phyloP scores from a whole-genome alignment of 2,888 invertebrate genomes.

The Mechanitis messenoides region DNA sequence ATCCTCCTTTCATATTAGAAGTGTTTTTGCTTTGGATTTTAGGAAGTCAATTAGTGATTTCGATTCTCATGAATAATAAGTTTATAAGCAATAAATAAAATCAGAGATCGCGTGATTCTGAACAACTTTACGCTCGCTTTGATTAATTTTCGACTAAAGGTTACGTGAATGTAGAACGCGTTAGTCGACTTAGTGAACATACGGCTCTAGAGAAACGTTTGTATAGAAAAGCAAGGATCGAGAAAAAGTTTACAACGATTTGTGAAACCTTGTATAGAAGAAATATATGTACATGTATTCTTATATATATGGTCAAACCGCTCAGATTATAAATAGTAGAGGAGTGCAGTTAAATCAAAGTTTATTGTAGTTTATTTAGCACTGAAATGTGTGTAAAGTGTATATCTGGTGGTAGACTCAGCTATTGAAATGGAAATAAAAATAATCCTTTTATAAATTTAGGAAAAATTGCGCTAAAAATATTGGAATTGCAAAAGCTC shows the following conservation, averaged over 20 bases:
- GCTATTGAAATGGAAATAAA: conserved; percentile 5
- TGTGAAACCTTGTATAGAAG: too few species aligned
- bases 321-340: too few species aligned
- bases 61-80: conserved; percentile 26
- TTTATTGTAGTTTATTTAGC: too few species aligned
- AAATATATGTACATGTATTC: too few species aligned
- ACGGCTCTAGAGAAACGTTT: neutral
- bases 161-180: conserved; percentile 38
- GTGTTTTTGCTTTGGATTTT: neutral
- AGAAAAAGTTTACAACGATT: too few species aligned
- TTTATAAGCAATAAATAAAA: conserved; percentile 31
- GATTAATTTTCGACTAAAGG: conserved; percentile 41
- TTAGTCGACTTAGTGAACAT: conserved; percentile 19
- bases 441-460: conserved; percentile 5
- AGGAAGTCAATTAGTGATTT: conserved; percentile 17
- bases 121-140: conserved; percentile 39
- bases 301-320: too few species aligned
- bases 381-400: neutral
- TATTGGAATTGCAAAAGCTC: conserved; percentile 1
- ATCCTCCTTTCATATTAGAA: neutral
- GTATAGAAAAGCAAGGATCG: too few species aligned
- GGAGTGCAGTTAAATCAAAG: too few species aligned
- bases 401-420: neutral
- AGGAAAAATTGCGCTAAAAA: neutral
- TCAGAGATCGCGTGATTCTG: conserved; percentile 39